These are phyloP conservation scores for Struthidea cinerea DNA, from an alignment of 2,113 vertebrate species.

Conservation along the genomic window DNA sequence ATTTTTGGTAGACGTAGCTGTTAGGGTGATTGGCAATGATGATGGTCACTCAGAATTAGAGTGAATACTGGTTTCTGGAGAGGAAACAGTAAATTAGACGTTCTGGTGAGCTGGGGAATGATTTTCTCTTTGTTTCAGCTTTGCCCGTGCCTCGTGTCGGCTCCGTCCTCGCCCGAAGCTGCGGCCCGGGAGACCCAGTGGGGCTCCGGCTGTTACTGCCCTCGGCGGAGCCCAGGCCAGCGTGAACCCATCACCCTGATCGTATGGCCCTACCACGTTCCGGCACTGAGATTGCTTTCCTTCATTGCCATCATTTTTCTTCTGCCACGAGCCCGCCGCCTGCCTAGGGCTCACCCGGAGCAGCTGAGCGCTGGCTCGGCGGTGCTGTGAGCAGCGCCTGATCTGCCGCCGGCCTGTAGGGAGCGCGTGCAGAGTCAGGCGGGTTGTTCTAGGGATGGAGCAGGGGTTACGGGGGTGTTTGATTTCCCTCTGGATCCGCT, in stretches of 20 bases:
- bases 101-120: neutral
- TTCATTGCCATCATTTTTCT: too few relatives aligned
- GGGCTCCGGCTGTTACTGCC: neutral
- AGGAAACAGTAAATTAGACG: neutral
- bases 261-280: fast-evolving
- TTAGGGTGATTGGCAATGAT: fast-evolving
- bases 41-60: neutral
- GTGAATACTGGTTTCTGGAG: neutral
- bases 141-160: neutral
- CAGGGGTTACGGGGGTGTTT: fast-evolving
- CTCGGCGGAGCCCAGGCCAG: neutral
- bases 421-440: too few relatives aligned
- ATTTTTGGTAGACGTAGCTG: neutral
- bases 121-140: neutral
- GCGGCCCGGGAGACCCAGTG: neutral
- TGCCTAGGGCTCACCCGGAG: fast-evolving
- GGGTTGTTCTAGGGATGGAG: too few relatives aligned
- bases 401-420: fast-evolving
- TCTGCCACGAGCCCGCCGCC: fast-evolving
- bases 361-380: fast-evolving
- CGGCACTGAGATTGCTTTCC: fast-evolving
- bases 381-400: fast-evolving
- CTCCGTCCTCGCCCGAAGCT: neutral
- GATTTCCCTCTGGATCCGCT: fast-evolving
- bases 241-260: neutral